A percentile compares a stretch with the other conserved stretches of the same genome.
Evolutionary conservation across 2,888 invertebrate species (phyloP).

Genomic region (Choreutis nemorana): DNA sequence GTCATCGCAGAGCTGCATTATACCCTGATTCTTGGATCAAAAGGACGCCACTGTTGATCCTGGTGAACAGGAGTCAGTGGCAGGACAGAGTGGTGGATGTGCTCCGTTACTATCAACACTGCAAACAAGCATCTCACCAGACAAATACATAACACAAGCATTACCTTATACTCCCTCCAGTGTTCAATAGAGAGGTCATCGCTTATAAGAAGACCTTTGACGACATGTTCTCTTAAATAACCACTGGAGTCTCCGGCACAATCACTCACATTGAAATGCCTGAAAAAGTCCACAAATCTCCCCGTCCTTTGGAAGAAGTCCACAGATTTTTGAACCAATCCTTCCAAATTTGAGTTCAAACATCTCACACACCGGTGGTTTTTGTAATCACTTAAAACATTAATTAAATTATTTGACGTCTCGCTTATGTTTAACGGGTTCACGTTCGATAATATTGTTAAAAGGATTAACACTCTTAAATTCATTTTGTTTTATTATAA

Average conservation of each 20-base stretch:
- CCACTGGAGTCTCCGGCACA: constrained; percentile 17
- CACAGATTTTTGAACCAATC: no score
- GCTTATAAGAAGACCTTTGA: constrained; percentile 28
- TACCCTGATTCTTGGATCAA: constrained; percentile 2
- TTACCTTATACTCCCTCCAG: constrained; percentile 51
- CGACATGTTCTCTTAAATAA: constrained; percentile 24
- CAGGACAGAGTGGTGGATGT: no score
- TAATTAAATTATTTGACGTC: constrained; percentile 20
- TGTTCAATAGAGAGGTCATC: constrained; percentile 32
- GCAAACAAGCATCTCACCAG: constrained; percentile 6
- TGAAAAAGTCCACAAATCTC: constrained; percentile 24
- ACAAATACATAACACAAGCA: constrained; percentile 5
- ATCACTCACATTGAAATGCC: constrained; percentile 24
- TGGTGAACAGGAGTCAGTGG: no score
- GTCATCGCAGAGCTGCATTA: no score
- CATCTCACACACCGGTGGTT: constrained; percentile 14
- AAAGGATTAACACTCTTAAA: no score
- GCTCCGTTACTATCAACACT: constrained; percentile 6
- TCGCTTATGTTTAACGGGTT: constrained; percentile 25
- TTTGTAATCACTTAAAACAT: constrained; percentile 19
- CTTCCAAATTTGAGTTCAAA: constrained; percentile 13
- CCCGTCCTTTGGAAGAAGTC: constrained; percentile 24
- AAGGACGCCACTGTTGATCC: constrained; percentile 3
- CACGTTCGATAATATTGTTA: no score
- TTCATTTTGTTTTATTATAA: no score